Percentiles rank a stretch among this genome's conserved stretches.
These are phyloP conservation scores for Xylocopa sonorina DNA, from an alignment of 1,140 invertebrate species.

Conservation along the genomic window DNA sequence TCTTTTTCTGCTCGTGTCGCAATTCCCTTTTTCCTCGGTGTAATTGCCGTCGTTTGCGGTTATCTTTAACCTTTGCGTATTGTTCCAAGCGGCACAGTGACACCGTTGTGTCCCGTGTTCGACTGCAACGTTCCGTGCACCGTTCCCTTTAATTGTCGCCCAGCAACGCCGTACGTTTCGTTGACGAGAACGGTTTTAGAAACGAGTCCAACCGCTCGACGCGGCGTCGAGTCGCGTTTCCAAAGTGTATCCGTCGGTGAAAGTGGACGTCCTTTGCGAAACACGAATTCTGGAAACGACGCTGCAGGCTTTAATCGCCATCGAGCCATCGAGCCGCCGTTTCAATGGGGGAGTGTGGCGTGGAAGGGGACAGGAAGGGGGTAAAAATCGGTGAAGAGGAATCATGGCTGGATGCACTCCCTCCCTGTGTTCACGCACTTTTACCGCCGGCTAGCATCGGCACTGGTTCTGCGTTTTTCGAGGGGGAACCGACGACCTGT, in stretches of 20 bases:
- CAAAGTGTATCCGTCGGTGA: constrained; percentile 19
- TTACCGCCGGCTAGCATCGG: constrained; percentile 71
- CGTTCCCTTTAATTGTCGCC: too few species aligned
- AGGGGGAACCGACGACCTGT: constrained; percentile 74
- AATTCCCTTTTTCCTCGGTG: too few species aligned
- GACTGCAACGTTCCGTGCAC: too few species aligned
- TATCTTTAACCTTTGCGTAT: too few species aligned
- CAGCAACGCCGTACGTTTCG: too few species aligned
- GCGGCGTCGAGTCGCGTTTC: neutral
- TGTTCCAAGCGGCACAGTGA: too few species aligned
- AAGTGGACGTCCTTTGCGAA: constrained; percentile 47
- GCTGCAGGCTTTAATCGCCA: constrained; percentile 59
- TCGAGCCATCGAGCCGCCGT: constrained; percentile 56
- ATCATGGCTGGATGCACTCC: constrained; percentile 79
- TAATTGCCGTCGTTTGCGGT: too few species aligned
- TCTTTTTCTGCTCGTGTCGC: neutral
- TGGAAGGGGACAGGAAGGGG: constrained; percentile 72
- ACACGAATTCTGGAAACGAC: constrained; percentile 50
- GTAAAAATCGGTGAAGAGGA: constrained; percentile 80
- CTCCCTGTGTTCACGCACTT: constrained; percentile 76
- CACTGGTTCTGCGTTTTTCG: constrained; percentile 59
- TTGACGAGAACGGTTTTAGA: too few species aligned
- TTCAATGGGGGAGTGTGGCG: constrained; percentile 33
- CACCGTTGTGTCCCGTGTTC: too few species aligned
- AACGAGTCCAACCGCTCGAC: neutral